These are phyloP conservation scores for Lymantria monacha DNA, from an alignment of 2,888 invertebrate species.

Conservation along the genomic window DNA sequence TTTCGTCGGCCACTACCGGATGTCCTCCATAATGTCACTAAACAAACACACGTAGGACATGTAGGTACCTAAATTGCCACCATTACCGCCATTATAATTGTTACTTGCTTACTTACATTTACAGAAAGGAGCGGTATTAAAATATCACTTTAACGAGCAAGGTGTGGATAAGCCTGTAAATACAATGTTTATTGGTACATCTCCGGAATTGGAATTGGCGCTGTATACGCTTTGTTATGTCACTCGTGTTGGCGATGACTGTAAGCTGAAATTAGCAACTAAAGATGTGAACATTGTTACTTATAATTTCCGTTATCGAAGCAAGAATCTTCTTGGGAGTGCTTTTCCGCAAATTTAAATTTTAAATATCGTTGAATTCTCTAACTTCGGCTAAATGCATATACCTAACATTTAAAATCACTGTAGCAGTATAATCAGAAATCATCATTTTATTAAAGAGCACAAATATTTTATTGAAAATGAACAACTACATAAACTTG, in stretches of 20 bases:
- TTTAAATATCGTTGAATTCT: background rate
- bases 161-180: slow-evolving; percentile 89
- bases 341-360: slow-evolving; percentile 90
- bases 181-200: slow-evolving; percentile 91
- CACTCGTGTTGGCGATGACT: slow-evolving; percentile 87
- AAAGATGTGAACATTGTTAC: slow-evolving; percentile 88
- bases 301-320: slow-evolving; percentile 87
- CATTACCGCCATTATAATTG: too few species aligned
- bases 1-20: too few species aligned
- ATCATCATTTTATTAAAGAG: too few species aligned
- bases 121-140: slow-evolving; percentile 90
- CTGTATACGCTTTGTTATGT: slow-evolving; percentile 94
- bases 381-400: too few species aligned
- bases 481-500: too few species aligned
- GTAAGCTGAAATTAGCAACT: slow-evolving; percentile 87
- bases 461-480: too few species aligned
- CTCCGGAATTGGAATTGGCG: slow-evolving; percentile 95
- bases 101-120: slow-evolving; percentile 19
- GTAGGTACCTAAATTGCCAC: too few species aligned
- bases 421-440: too few species aligned
- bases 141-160: slow-evolving; percentile 87
- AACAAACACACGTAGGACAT: too few species aligned
- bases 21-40: too few species aligned
- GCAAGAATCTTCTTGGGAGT: slow-evolving; percentile 90
- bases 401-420: too few species aligned